Evolutionary conservation across 2,888 invertebrate species (phyloP).

Genomic region (Morinoia aosen): DNA sequence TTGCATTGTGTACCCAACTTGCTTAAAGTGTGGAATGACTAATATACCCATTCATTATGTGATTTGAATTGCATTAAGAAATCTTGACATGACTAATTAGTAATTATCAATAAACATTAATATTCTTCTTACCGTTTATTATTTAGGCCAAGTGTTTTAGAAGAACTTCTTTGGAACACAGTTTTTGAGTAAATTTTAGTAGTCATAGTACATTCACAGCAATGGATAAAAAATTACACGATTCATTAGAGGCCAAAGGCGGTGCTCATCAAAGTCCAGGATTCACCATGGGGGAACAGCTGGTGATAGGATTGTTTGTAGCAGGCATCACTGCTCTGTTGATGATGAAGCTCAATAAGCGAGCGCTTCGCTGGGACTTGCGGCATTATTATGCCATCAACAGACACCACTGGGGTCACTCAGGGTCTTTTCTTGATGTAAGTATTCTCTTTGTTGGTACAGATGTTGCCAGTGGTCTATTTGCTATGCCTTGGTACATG

Average conservation of each 20-base stretch:
- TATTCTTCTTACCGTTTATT: not conserved
- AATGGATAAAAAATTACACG: not conserved
- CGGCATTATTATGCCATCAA: conserved; percentile 60
- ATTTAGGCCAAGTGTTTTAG: not conserved
- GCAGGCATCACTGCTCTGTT: conserved; percentile 50
- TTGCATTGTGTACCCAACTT: not conserved
- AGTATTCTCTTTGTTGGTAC: conserved; percentile 39
- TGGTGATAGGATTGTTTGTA: conserved; percentile 49
- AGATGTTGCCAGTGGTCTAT: not conserved
- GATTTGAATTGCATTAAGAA: not conserved
- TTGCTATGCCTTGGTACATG: not conserved
- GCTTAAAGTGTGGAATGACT: not conserved
- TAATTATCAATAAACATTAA: not conserved
- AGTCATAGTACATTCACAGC: not conserved
- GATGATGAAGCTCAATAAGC: conserved; percentile 56
- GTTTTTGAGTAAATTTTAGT: not conserved
- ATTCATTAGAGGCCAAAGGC: not conserved
- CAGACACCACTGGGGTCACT: conserved; percentile 65
- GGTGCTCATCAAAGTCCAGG: not conserved
- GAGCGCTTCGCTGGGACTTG: conserved; percentile 56
- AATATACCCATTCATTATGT: not conserved
- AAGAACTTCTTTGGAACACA: not conserved
- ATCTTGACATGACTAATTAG: not conserved
- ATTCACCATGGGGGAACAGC: conserved; percentile 27
- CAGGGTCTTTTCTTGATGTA: conserved; percentile 57